Base-by-base conservation (phyloP, 2,113 vertebrate genomes). In the Shinisaurus crocodilurus region DNA sequence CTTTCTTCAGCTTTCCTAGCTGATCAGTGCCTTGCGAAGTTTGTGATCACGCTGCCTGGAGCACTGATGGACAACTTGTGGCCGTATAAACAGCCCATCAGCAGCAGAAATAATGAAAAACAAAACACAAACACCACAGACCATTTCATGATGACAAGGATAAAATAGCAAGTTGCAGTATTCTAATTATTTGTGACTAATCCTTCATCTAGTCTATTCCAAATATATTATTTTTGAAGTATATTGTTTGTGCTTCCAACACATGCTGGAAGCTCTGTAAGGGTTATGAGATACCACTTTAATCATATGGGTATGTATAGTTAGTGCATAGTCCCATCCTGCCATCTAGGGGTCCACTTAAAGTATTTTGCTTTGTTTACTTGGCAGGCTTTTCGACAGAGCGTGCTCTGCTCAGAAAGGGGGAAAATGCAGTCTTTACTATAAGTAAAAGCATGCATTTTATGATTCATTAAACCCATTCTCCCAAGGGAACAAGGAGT, bases 271-370 rank as follows among this genome's bases (percentile, higher is more conserved):
- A 88, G 82, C 34, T 0, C 0, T 67, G 25, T 13, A 15, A 83
- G 76, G 65, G 0, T 77, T 77, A 5, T 43, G n/a, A 27, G 0
- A 4, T 50, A 83, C 16, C 74, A 34, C 0, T 3, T 2, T 45
- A 81, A 82, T 16, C n/a, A 87, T 85, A 50, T 88, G 67, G 16
- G 23, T 0, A 34, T 50, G 60, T 75, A 81, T 82, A 34, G 25
- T 86, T 82, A 34, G 25, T 86, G 37, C 88, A 91, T 90, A 40
- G 94, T 95, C 92, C 90, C 93, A 96, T 91, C 91, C 96, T 96
- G 95, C 96, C 96, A 96, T 93, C 96, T 95, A 94, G 88, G 87
- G 96, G 95, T 77, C 74, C 81, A 1, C 34, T 77, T 92, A 70
- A 72, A 90, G 63, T 70, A 87, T 65, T 82, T 6, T 87, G 77